Percentiles rank a stretch among this genome's conserved stretches.
phyloP scores from a whole-genome alignment of 2,888 invertebrate genomes.

The Ctenicera cuprea region DNA sequence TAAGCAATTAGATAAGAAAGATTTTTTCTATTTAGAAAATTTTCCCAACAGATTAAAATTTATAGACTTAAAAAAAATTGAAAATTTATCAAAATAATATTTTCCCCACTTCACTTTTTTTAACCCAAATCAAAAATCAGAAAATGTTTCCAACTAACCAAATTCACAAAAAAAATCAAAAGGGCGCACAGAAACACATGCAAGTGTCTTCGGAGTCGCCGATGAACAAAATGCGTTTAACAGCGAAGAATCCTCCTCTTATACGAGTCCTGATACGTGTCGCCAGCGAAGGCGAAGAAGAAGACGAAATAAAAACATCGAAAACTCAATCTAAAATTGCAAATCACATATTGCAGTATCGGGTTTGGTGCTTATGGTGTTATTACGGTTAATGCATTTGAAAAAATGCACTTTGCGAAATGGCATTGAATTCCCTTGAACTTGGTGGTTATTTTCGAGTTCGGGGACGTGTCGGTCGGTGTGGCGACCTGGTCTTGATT shows the following conservation, averaged over 20 bases:
- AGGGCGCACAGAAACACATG: neutral
- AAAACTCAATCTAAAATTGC: neutral
- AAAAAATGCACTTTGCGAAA: constrained; percentile 49
- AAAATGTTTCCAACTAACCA: neutral
- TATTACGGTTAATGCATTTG: neutral
- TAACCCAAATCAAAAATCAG: neutral
- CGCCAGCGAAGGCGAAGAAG: constrained; percentile 6
- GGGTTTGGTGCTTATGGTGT: neutral
- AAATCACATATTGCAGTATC: neutral
- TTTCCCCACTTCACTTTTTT: neutral
- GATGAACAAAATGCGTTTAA: constrained; percentile 48
- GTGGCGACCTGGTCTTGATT: constrained; percentile 16
- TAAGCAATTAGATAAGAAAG: constrained; percentile 8
- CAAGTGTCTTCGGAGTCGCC: constrained; percentile 39
- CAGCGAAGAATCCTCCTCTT: constrained; percentile 43
- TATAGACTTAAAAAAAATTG: neutral
- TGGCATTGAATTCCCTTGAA: constrained; percentile 57
- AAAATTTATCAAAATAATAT: neutral
- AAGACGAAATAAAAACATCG: constrained; percentile 18
- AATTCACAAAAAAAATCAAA: neutral
- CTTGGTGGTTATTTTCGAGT: constrained; percentile 49
- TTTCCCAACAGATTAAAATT: too few relatives aligned
- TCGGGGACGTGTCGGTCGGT: constrained; percentile 33
- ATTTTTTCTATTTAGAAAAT: neutral
- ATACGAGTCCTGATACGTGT: constrained; percentile 33